Percentiles rank a stretch among this genome's conserved stretches.
Conservation (phyloP, 2,113 vertebrate species). For the Ammospiza nelsoni region DNA sequence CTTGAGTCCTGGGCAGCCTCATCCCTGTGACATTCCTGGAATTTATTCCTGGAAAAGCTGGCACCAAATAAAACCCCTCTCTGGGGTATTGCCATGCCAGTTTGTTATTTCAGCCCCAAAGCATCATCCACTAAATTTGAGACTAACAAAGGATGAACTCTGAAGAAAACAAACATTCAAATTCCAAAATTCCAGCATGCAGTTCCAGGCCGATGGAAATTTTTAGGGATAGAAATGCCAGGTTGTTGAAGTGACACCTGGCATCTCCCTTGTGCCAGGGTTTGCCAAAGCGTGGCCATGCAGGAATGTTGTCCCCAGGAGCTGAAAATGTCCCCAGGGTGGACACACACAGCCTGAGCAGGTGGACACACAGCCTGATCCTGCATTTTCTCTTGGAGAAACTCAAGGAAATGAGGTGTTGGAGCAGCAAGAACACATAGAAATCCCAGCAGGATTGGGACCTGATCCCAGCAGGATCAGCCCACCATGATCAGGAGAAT, state of each 20-base stretch:
- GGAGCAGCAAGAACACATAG: neutral
- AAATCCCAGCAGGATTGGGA: neutral
- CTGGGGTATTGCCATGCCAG: neutral
- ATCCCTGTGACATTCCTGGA: neutral
- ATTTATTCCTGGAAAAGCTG: neutral
- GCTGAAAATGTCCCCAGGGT: neutral
- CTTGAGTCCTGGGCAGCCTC: neutral
- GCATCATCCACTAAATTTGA: neutral
- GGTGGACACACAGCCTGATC: neutral
- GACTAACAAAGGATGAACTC: neutral
- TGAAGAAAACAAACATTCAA: neutral
- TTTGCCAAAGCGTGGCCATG: neutral
- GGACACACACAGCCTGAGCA: fast-evolving
- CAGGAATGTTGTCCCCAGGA: neutral
- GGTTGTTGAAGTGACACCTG: neutral
- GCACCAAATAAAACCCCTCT: neutral
- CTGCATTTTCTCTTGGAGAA: neutral
- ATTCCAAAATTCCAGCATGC: neutral
- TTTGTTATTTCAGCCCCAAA: neutral
- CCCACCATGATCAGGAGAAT: neutral
- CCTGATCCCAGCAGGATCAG: neutral
- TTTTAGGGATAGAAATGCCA: slow-evolving; percentile 5
- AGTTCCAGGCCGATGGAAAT: neutral
- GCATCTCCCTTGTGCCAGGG: neutral
- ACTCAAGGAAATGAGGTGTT: fast-evolving